A percentile compares a stretch with the other conserved stretches of the same genome.
Conservation (phyloP, 2,888 invertebrate species). For the Mechanitis mazaeus region DNA sequence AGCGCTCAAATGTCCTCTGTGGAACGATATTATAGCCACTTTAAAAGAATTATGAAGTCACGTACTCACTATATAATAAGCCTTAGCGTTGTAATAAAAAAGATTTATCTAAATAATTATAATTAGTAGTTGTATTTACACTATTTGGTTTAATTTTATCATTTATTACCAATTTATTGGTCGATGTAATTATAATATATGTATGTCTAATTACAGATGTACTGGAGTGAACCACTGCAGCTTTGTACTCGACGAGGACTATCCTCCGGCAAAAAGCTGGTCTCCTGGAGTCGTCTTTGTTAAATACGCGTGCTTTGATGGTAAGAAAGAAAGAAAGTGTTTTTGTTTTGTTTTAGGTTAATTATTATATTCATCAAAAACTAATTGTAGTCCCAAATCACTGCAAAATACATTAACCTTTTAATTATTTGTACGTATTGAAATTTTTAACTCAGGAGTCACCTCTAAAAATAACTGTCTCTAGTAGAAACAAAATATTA, state of each 20-base stretch:
- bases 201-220: constrained; percentile 74
- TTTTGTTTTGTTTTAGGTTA: background rate
- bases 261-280: constrained; percentile 79
- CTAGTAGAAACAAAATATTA: too few species aligned
- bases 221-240: constrained; percentile 86
- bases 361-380: background rate
- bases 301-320: constrained; percentile 85
- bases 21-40: too few species aligned
- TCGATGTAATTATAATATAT: background rate
- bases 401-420: too few species aligned
- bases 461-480: too few species aligned
- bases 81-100: background rate
- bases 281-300: constrained; percentile 80
- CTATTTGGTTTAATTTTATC: background rate
- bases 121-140: background rate
- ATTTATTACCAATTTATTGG: background rate
- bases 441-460: too few species aligned
- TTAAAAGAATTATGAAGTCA: too few species aligned
- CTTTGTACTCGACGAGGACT: constrained; percentile 80
- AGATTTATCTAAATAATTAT: background rate
- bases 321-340: constrained; percentile 57
- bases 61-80: too few species aligned
- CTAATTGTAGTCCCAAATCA: background rate
- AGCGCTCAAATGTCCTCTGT: too few species aligned
- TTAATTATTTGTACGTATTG: too few species aligned